phyloP scores from a whole-genome alignment of 2,888 invertebrate genomes.

The Euplexia lucipara region DNA sequence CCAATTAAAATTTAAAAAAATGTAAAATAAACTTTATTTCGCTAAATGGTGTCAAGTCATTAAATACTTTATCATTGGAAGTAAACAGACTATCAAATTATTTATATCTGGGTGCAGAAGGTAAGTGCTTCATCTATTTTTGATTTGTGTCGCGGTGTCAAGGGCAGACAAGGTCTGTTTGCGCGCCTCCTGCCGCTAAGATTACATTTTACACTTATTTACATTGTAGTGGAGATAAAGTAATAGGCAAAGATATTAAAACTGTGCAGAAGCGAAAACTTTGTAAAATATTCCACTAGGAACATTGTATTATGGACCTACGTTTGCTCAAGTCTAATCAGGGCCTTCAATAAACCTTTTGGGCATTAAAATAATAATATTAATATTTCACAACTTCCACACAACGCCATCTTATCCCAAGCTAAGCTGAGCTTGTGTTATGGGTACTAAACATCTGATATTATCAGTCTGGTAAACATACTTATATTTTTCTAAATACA shows the following conservation, averaged over 20 bases:
- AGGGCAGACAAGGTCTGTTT: conserved; percentile 60
- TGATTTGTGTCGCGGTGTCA: conserved; percentile 44
- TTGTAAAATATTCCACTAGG: not conserved
- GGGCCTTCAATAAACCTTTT: too few relatives aligned
- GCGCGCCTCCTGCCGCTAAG: not conserved
- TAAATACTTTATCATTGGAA: conserved; percentile 38
- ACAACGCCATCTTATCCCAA: too few relatives aligned
- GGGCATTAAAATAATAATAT: too few relatives aligned
- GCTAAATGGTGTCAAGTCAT: conserved; percentile 1
- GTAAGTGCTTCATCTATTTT: conserved; percentile 23
- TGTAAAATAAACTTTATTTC: not conserved
- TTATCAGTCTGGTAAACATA: too few relatives aligned
- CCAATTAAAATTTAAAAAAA: not conserved
- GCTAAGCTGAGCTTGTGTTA: too few relatives aligned
- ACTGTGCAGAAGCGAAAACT: conserved; percentile 7
- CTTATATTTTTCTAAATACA: too few relatives aligned
- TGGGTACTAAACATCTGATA: too few relatives aligned
- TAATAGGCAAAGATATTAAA: conserved; percentile 8
- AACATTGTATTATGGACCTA: too few relatives aligned
- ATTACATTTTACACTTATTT: conserved; percentile 50
- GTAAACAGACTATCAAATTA: conserved; percentile 29
- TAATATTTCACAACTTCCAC: too few relatives aligned
- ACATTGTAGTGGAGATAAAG: conserved; percentile 29
- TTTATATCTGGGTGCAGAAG: conserved; percentile 15
- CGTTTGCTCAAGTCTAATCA: too few relatives aligned